Evolutionary conservation across 1,140 invertebrate species (phyloP).

Genomic region (Camponotus floridanus): DNA sequence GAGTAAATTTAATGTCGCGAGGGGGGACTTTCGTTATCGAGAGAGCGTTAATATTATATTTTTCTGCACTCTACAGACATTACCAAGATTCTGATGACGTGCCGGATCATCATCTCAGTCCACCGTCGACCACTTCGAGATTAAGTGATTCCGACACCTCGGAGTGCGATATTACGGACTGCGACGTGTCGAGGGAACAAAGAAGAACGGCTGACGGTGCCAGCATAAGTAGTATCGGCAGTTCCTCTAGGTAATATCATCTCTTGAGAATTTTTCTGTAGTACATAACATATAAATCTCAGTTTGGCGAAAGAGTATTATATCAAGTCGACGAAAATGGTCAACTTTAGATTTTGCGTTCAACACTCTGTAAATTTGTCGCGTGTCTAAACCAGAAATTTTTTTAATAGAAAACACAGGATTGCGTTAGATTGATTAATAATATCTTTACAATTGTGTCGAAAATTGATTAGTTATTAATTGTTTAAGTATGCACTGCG

Average conservation of each 20-base stretch:
- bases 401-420: background rate
- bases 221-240: slow-evolving; percentile 95
- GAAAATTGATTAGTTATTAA: background rate
- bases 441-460: slow-evolving; percentile 2
- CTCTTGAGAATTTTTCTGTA: slow-evolving; percentile 58
- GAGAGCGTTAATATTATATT: slow-evolving; percentile 17
- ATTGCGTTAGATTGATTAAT: background rate
- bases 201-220: slow-evolving; percentile 90
- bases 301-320: background rate
- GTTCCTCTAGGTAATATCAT: slow-evolving; percentile 90
- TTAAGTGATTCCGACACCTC: slow-evolving; percentile 97
- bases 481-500: background rate
- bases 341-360: background rate
- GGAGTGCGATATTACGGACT: slow-evolving; percentile 94
- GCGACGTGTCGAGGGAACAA: slow-evolving; percentile 88
- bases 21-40: background rate
- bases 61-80: slow-evolving; percentile 69
- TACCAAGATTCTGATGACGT: slow-evolving; percentile 86
- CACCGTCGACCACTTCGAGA: slow-evolving; percentile 94
- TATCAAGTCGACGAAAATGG: background rate
- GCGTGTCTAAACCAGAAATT: background rate
- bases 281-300: background rate
- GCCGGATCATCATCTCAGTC: slow-evolving; percentile 94
- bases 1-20: slow-evolving; percentile 44
- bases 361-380: background rate